Evolutionary conservation across 2,888 invertebrate genomes (phyloP), one percentile per base, ranked within the genome.

Genomic region (Autographa pulchrina): DNA sequence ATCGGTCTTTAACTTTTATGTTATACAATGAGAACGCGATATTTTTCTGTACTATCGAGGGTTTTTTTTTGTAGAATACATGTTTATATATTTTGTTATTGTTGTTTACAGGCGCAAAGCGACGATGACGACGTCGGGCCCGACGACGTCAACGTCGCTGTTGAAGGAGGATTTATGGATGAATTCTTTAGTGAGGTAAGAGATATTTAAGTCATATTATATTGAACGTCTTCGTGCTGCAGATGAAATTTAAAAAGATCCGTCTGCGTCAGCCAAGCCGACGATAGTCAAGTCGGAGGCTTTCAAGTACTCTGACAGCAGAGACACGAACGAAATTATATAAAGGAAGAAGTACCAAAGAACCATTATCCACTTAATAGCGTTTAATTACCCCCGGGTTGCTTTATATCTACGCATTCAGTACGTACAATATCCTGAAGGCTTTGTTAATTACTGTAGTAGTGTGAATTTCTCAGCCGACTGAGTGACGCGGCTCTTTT

Each of bases 111-210:
- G 99, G 99, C 99, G 95, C 99, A 99, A 97, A 99, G 99, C 96
- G 99, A 99, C 96, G 98, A 98, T 92, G 99, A 99, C 96, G 99
- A 99, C 94, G 98, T 97, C 92, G 98, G 98, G 86, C 98, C 98
- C 85, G 99, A 99, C 96, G 99, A 99, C 94, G 99, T 99, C 95
- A 98, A 99, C 94, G 99, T 99, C 96, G 98, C 98, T 93, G 98
- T 99, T 91, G 99, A 99, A 94, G 98, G 98, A 86, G 99, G 99
- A 90, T 99, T 99, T 96, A 99, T 99, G 99, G 99, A 99, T 94
- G 99, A 99, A 95, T 99, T 99, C 97, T 99, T 99, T 96, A 99
- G 99, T 96, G 99, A 99, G 98, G 99, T 99, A 93, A 96, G 96
- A 38, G 52, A 92, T 58, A 35, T 72, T 80, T 71, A 60, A 71